These are phyloP conservation scores for Thaleichthys pacificus DNA, from an alignment of 2,797 vertebrate genomes.

Conservation along the genomic window DNA sequence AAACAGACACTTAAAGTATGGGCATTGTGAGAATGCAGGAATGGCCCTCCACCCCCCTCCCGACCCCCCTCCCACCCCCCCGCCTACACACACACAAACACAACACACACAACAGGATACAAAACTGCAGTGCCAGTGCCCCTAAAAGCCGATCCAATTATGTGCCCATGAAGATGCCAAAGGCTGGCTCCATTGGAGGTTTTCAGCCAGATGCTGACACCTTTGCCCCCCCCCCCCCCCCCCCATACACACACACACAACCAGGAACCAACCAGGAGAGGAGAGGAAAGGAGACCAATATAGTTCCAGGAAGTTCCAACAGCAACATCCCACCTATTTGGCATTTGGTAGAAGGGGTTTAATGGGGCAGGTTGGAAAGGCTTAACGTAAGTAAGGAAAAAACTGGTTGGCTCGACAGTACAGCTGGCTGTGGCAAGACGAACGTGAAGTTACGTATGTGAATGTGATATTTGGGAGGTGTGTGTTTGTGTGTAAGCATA, in stretches of 20 bases:
- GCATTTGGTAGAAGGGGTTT: too few species aligned
- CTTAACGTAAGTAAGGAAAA: too few species aligned
- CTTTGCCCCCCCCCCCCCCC: neutral
- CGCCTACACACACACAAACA: conserved; percentile 8
- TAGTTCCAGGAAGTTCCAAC: neutral
- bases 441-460: neutral
- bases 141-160: conserved; percentile 10
- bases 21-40: too few species aligned
- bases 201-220: conserved; percentile 14
- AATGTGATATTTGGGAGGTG: neutral
- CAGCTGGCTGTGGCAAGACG: too few species aligned
- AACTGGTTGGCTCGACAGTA: too few species aligned
- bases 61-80: neutral
- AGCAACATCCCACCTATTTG: too few species aligned
- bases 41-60: too few species aligned
- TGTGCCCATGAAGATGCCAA: conserved; percentile 14
- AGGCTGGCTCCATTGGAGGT: conserved; percentile 3
- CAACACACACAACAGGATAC: conserved; percentile 5
- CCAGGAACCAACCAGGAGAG: neutral
- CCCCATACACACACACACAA: neutral
- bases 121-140: neutral
- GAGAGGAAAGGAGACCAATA: neutral
- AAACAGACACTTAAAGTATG: neutral
- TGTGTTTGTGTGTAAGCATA: neutral
- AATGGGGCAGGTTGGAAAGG: neutral